Percentiles rank a stretch among this genome's conserved stretches.
Evolutionary conservation across 2,888 invertebrate genomes (phyloP).

Genomic region (Spodoptera littoralis): DNA sequence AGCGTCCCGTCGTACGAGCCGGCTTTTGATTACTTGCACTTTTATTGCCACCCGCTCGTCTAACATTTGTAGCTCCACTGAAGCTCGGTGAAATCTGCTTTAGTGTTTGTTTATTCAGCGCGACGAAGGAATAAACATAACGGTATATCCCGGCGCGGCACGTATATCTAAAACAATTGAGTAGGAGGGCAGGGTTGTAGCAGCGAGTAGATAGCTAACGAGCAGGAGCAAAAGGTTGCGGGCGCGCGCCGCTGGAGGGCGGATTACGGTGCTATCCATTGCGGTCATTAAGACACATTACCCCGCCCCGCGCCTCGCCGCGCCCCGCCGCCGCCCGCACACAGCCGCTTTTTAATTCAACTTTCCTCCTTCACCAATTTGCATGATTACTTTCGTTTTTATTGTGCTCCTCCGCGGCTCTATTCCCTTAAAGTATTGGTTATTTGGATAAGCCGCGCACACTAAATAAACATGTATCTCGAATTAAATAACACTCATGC

Average conservation of each 20-base stretch:
- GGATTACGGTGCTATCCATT: conserved; percentile 86
- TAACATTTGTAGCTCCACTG: conserved; percentile 52
- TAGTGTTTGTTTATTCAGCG: conserved; percentile 58
- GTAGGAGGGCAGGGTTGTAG: conserved; percentile 55
- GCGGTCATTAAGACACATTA: conserved; percentile 89
- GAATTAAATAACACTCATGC: conserved; percentile 54
- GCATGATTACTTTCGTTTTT: conserved; percentile 89
- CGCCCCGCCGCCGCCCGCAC: conserved; percentile 59
- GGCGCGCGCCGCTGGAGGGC: conserved; percentile 69
- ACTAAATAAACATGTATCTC: conserved; percentile 55
- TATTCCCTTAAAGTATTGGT: conserved; percentile 70
- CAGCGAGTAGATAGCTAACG: conserved; percentile 68
- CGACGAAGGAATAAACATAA: conserved; percentile 40
- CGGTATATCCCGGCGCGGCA: conserved; percentile 29
- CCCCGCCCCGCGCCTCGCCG: conserved; percentile 61
- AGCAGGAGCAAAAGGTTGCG: conserved; percentile 77
- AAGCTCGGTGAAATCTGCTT: conserved; percentile 57
- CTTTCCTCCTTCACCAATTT: conserved; percentile 87
- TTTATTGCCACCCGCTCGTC: conserved; percentile 53
- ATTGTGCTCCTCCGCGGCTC: conserved; percentile 77
- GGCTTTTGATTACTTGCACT: conserved; percentile 63
- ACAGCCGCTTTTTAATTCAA: conserved; percentile 88
- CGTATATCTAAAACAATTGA: conserved; percentile 63
- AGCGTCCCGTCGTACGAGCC: conserved; percentile 42
- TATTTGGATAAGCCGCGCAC: conserved; percentile 66